These are phyloP conservation scores for Loripinus fragilis DNA, from an alignment of 2,888 invertebrate species.

Conservation along the genomic window DNA sequence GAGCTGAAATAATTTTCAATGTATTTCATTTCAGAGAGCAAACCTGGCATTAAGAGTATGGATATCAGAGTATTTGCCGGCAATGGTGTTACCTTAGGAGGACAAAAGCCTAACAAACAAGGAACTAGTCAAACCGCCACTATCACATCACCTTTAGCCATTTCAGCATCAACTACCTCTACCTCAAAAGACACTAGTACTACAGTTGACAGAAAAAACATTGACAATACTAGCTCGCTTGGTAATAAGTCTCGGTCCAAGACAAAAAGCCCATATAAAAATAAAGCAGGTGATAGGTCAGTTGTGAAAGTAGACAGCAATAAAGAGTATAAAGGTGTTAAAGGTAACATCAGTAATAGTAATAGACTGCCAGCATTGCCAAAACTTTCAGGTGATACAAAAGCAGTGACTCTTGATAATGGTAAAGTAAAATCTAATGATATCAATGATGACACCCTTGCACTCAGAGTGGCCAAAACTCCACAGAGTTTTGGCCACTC, in stretches of 20 bases:
- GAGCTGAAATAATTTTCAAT: no score
- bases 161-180: constrained; percentile 1
- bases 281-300: not conserved
- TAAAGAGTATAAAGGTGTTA: not conserved
- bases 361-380: not conserved
- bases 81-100: constrained; percentile 59
- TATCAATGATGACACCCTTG: no score
- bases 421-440: not conserved
- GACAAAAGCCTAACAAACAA: not conserved
- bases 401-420: not conserved
- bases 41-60: constrained; percentile 51
- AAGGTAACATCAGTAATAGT: not conserved
- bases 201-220: not conserved
- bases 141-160: not conserved
- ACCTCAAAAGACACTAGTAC: not conserved
- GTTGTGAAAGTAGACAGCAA: not conserved
- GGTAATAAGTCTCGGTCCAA: not conserved
- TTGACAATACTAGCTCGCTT: not conserved
- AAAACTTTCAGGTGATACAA: constrained; percentile 27
- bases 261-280: not conserved
- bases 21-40: constrained; percentile 26
- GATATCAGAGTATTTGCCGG: constrained; percentile 71
- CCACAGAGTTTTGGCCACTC: no score
- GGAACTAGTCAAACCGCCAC: not conserved
- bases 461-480: no score